Percentiles rank a stretch among this genome's conserved stretches.
Evolutionary conservation across 2,888 invertebrate genomes (phyloP).

Genomic region (Acrocyrtus sp.): DNA sequence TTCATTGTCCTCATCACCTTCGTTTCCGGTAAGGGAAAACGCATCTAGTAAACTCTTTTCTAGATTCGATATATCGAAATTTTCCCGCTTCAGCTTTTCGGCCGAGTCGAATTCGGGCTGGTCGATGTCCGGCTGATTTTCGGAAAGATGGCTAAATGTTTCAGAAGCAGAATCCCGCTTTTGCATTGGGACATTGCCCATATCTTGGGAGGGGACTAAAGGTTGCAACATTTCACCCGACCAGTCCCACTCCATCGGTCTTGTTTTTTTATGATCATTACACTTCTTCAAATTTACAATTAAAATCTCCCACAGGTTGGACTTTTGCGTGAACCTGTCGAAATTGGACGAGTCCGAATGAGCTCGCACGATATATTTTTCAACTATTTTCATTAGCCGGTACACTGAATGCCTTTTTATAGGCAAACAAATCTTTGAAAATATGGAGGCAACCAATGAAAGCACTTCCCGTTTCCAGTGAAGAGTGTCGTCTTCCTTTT

Average conservation of each 20-base stretch:
- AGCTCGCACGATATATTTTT: conserved; percentile 13
- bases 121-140: too few species aligned
- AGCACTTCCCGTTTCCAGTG: background rate
- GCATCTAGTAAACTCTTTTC: too few species aligned
- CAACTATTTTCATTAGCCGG: conserved; percentile 12
- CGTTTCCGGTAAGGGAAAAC: too few species aligned
- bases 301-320: conserved; percentile 22
- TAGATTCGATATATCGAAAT: too few species aligned
- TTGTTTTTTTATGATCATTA: background rate
- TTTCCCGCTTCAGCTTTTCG: too few species aligned
- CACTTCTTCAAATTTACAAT: conserved; percentile 15
- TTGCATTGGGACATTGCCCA: background rate
- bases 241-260: conserved; percentile 38
- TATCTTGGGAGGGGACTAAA: background rate
- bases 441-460: conserved; percentile 2
- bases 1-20: background rate
- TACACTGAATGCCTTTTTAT: conserved; percentile 21
- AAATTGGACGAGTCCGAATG: conserved; percentile 3
- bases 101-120: too few species aligned
- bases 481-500: background rate
- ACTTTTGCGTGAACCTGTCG: background rate
- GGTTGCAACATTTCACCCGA: background rate
- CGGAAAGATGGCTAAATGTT: too few species aligned
- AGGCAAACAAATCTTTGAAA: conserved; percentile 33
- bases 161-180: background rate